A percentile compares a stretch with the other conserved stretches of the same genome.
phyloP scores from a whole-genome alignment of 2,797 vertebrate species.

The Hypotaenidia okinawae region DNA sequence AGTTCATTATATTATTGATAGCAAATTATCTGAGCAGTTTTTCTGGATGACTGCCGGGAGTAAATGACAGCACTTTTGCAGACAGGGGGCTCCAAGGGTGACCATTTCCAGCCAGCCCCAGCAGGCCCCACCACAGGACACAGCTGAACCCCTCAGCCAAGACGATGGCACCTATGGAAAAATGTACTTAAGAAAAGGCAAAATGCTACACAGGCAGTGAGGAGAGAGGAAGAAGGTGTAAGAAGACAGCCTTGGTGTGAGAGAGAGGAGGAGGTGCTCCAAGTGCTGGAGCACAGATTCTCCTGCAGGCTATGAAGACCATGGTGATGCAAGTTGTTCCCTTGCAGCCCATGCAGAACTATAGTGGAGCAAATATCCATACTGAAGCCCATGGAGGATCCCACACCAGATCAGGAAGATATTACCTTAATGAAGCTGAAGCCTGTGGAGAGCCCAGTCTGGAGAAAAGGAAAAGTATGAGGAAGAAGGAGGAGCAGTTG shows the following conservation, averaged over 20 bases:
- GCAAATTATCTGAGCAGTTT: neutral
- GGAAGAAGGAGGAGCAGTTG: neutral
- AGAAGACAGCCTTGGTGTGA: neutral
- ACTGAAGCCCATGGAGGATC: neutral
- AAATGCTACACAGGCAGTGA: neutral
- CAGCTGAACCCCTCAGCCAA: neutral
- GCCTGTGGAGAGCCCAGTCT: neutral
- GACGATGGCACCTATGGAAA: neutral
- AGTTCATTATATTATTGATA: neutral
- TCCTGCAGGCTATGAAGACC: neutral
- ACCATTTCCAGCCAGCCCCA: neutral
- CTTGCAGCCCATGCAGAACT: neutral
- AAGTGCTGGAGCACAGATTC: neutral
- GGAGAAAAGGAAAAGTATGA: neutral
- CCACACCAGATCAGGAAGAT: neutral
- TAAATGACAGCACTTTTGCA: neutral
- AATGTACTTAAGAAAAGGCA: neutral
- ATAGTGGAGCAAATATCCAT: neutral
- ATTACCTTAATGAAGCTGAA: neutral
- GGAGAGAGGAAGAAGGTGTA: neutral
- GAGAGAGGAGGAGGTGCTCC: neutral
- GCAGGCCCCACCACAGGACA: neutral
- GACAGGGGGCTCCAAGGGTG: accelerated
- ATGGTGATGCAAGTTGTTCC: no score
- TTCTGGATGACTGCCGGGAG: neutral